These are phyloP conservation scores for Luperina testacea DNA, from an alignment of 2,888 invertebrate genomes.

Conservation along the genomic window DNA sequence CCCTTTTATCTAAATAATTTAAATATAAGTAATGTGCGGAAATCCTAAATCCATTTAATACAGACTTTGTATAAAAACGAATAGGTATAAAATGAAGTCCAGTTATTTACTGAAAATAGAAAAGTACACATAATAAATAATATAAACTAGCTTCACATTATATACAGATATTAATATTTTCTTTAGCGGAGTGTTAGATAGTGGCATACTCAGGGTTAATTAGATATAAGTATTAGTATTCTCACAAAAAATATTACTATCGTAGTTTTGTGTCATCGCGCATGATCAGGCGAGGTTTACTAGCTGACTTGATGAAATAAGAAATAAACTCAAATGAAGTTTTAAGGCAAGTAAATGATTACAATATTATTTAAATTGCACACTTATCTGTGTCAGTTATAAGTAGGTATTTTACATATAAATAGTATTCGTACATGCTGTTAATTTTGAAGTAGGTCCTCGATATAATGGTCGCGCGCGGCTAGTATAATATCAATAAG, in stretches of 20 bases:
- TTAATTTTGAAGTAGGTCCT: constrained; percentile 1
- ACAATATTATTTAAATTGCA: constrained; percentile 10
- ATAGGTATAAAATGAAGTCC: constrained; percentile 56
- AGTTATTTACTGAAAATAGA: constrained; percentile 62
- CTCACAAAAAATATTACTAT: constrained; percentile 14
- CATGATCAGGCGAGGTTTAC: constrained; percentile 4
- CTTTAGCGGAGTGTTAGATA: constrained; percentile 39
- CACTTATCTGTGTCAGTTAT: background rate
- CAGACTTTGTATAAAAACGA: constrained; percentile 50
- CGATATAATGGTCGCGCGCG: constrained; percentile 11
- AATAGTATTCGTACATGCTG: constrained; percentile 5
- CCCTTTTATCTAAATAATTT: constrained; percentile 28
- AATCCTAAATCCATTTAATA: constrained; percentile 51
- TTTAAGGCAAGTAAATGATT: background rate
- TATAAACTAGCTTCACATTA: constrained; percentile 46
- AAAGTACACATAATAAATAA: constrained; percentile 60
- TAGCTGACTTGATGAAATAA: background rate
- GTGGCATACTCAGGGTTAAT: constrained; percentile 39
- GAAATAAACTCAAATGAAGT: background rate
- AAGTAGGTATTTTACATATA: background rate
- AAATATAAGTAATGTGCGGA: constrained; percentile 26
- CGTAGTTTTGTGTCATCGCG: constrained; percentile 8
- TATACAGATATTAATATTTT: constrained; percentile 37
- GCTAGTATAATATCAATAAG: constrained; percentile 6
- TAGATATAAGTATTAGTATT: constrained; percentile 20